phyloP scores from a whole-genome alignment of 2,797 vertebrate genomes.

The Momotus momota region DNA sequence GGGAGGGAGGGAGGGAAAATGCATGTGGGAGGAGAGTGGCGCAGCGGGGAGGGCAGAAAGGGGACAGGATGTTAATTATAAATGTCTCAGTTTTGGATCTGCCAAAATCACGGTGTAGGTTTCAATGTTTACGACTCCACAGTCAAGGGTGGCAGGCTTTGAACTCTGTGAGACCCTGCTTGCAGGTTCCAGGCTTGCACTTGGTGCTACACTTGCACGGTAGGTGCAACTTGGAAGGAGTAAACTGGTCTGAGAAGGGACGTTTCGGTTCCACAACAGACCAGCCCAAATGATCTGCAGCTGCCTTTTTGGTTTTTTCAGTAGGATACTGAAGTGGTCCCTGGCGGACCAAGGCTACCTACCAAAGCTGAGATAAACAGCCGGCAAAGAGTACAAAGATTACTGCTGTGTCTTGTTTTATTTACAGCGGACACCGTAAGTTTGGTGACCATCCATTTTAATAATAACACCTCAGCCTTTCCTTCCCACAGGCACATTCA shows the following conservation, averaged over 20 bases:
- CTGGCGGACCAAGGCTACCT: not conserved
- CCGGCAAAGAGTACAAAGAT: not conserved
- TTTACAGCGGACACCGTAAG: not conserved
- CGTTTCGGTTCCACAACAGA: not conserved
- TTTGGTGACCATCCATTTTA: not conserved
- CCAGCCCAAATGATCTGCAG: not conserved
- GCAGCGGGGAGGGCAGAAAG: accelerated
- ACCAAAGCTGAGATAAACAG: not conserved
- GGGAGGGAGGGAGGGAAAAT: not conserved
- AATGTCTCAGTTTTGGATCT: not conserved
- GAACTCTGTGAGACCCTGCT: not conserved
- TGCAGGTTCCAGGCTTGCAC: not conserved
- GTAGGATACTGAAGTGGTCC: not conserved
- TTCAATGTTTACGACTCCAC: not conserved
- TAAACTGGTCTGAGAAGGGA: not conserved
- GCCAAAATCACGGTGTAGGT: not conserved
- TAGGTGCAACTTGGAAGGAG: not conserved
- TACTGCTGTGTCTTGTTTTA: not conserved
- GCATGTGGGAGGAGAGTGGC: not conserved
- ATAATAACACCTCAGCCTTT: not conserved
- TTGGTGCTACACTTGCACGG: accelerated
- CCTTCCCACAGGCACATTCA: not conserved
- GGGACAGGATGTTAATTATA: not conserved
- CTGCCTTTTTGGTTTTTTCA: not conserved
- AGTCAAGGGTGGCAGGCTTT: not conserved